These are phyloP conservation scores for Cataglyphis albicans DNA, from an alignment of 2,888 invertebrate species.

Conservation along the genomic window DNA sequence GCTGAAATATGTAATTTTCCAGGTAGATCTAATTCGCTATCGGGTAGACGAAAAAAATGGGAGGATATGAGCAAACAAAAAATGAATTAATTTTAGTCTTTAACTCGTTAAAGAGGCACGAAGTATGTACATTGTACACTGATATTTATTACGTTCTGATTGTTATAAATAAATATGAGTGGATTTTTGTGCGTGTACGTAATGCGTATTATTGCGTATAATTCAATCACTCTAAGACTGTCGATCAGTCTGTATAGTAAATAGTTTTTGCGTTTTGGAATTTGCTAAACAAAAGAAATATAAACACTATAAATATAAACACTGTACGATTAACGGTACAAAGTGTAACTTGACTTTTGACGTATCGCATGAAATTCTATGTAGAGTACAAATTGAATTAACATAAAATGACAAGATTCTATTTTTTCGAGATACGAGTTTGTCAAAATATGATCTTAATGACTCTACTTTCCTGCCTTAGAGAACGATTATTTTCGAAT, in stretches of 20 bases:
- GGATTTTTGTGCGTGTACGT: neutral
- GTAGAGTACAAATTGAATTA: neutral
- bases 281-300: neutral
- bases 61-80: no score
- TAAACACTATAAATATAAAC: neutral
- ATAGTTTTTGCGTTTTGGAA: neutral
- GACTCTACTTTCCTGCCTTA: neutral
- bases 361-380: neutral
- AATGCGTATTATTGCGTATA: neutral
- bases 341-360: slow-evolving; percentile 4
- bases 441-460: neutral
- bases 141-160: neutral
- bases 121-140: neutral
- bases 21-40: neutral
- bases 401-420: neutral
- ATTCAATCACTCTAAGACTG: neutral
- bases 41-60: neutral
- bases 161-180: neutral
- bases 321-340: neutral
- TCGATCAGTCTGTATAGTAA: neutral
- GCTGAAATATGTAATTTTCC: neutral
- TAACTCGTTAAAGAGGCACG: neutral
- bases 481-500: neutral
- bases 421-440: neutral
- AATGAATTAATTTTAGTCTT: neutral